Conservation (phyloP, 1,140 invertebrate species). For the Eriosoma lanigerum region DNA sequence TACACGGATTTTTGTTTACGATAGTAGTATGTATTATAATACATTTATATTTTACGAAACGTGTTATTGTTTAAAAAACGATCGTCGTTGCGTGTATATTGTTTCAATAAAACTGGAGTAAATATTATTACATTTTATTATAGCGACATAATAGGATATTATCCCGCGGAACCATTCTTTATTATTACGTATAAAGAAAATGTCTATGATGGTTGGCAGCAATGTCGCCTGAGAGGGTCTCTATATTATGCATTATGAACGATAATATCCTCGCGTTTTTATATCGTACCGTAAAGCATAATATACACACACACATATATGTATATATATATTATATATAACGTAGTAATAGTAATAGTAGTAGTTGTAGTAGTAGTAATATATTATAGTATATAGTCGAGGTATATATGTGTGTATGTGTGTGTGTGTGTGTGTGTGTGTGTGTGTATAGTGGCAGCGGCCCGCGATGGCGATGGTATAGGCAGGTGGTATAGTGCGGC, state of each 20-base stretch:
- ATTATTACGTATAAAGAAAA: neutral
- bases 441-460: neutral
- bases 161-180: neutral
- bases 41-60: too few relatives aligned
- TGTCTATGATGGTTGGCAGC: constrained; percentile 24
- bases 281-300: neutral
- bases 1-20: neutral
- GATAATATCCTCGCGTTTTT: constrained; percentile 12
- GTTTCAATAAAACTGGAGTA: too few relatives aligned
- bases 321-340: neutral
- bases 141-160: neutral
- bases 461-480: neutral
- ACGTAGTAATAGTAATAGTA: too few relatives aligned
- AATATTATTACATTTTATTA: too few relatives aligned
- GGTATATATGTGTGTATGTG: neutral
- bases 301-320: neutral
- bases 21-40: too few relatives aligned
- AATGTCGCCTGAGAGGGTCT: constrained; percentile 25
- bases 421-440: neutral
- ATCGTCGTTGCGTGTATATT: too few relatives aligned
- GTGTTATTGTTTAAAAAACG: constrained; percentile 15
- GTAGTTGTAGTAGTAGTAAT: too few relatives aligned
- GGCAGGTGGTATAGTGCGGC: constrained; percentile 30
- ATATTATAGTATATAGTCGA: neutral
- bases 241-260: neutral